Conservation (phyloP, 2,888 invertebrate genomes). For the Tethea ocularis region DNA sequence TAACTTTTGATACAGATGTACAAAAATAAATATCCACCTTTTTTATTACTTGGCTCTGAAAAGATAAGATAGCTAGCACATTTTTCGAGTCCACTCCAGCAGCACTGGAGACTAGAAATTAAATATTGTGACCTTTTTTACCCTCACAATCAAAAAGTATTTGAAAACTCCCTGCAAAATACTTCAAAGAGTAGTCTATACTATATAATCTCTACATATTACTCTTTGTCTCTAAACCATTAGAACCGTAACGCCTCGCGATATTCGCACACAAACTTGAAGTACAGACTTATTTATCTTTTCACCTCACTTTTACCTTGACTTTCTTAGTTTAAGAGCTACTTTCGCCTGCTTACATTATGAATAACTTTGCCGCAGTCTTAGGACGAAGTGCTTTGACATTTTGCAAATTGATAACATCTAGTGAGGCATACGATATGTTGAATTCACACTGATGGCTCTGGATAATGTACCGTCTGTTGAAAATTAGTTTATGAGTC, state of each 20-base stretch:
- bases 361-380: neutral
- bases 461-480: neutral
- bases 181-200: no score
- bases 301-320: neutral
- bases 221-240: neutral
- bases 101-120: no score
- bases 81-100: no score
- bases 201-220: neutral
- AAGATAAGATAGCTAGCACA: no score
- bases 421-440: slow-evolving; percentile 12
- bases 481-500: neutral
- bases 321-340: neutral
- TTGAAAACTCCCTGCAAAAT: no score
- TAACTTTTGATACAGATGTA: no score
- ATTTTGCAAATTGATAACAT: slow-evolving; percentile 16
- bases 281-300: neutral
- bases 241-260: slow-evolving; percentile 10
- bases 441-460: neutral
- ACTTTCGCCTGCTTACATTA: neutral
- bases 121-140: no score
- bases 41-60: no score
- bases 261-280: slow-evolving; percentile 10
- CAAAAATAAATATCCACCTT: no score
- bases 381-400: slow-evolving; percentile 13
- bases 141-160: no score